A percentile compares a stretch with the other conserved stretches of the same genome.
These are phyloP conservation scores for Neoniphon sammara DNA, from an alignment of 2,797 vertebrate species.

Conservation along the genomic window DNA sequence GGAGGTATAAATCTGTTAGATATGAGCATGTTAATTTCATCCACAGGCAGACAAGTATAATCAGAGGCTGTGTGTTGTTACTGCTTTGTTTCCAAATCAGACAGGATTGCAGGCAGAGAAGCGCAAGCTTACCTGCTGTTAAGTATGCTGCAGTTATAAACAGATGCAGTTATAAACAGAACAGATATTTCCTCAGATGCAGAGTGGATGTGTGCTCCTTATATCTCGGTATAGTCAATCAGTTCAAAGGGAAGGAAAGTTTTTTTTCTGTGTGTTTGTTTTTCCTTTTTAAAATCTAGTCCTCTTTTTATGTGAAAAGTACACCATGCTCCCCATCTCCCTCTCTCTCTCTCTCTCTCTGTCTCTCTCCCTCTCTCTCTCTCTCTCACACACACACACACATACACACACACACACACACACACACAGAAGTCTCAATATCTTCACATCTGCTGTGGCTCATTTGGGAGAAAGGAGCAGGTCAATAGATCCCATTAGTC, in stretches of 20 bases:
- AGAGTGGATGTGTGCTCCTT: not conserved
- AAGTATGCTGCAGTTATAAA: slow-evolving; percentile 14
- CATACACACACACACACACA: not conserved
- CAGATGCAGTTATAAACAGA: slow-evolving; percentile 6
- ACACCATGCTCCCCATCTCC: not conserved
- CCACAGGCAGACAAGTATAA: slow-evolving; percentile 1
- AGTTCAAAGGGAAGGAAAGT: not conserved
- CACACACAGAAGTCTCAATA: not conserved
- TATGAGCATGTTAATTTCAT: slow-evolving; percentile 20
- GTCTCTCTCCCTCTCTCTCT: not conserved
- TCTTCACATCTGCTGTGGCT: slow-evolving; percentile 30
- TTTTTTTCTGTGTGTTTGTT: not conserved
- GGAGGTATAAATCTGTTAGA: slow-evolving; percentile 29
- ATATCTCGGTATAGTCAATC: not conserved
- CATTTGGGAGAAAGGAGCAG: slow-evolving; percentile 22
- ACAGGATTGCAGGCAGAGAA: slow-evolving; percentile 9
- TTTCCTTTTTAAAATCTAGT: not conserved
- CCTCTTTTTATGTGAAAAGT: not conserved
- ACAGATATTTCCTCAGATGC: not conserved
- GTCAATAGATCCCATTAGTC: slow-evolving; percentile 47
- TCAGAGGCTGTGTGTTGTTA: not conserved
- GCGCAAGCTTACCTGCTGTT: slow-evolving; percentile 17
- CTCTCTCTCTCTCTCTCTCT: not conserved
- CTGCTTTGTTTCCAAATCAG: not conserved
- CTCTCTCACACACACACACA: not conserved